These are phyloP conservation scores for Nothocercus nigrocapillus DNA, from an alignment of 2,113 vertebrate genomes.

Conservation along the genomic window DNA sequence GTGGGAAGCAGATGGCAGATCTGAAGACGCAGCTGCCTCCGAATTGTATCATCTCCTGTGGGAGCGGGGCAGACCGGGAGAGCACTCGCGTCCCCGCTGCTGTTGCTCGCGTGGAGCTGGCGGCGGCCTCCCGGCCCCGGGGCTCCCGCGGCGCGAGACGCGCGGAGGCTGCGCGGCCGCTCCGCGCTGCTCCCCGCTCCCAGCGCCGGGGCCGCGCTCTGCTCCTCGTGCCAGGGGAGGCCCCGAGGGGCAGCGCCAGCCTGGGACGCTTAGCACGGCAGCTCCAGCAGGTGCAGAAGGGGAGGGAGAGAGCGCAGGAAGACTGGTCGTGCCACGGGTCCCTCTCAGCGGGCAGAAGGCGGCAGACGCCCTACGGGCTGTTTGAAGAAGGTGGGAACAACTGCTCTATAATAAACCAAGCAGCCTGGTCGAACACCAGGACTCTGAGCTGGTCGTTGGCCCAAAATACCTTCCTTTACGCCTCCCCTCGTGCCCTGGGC, in stretches of 20 bases:
- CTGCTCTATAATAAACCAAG: background rate
- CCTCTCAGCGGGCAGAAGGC: background rate
- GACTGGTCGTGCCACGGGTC: background rate
- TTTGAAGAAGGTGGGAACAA: background rate
- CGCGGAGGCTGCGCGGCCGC: background rate
- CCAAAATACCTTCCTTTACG: background rate
- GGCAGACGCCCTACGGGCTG: background rate
- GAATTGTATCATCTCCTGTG: background rate
- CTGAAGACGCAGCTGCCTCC: slow-evolving; percentile 12
- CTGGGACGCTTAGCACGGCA: background rate
- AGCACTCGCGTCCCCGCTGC: background rate
- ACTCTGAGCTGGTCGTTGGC: background rate
- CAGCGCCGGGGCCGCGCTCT: background rate
- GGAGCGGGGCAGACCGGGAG: background rate
- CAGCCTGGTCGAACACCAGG: background rate
- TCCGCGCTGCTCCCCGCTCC: background rate
- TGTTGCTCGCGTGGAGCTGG: background rate
- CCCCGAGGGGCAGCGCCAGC: background rate
- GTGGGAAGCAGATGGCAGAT: slow-evolving; percentile 7
- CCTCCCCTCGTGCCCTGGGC: background rate
- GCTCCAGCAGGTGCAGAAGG: background rate
- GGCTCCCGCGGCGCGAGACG: background rate
- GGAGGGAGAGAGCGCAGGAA: background rate
- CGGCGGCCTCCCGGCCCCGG: background rate
- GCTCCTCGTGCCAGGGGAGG: background rate